These are phyloP conservation scores for Drosophila bocqueti DNA, from an alignment of 1,140 invertebrate species.

Conservation along the genomic window DNA sequence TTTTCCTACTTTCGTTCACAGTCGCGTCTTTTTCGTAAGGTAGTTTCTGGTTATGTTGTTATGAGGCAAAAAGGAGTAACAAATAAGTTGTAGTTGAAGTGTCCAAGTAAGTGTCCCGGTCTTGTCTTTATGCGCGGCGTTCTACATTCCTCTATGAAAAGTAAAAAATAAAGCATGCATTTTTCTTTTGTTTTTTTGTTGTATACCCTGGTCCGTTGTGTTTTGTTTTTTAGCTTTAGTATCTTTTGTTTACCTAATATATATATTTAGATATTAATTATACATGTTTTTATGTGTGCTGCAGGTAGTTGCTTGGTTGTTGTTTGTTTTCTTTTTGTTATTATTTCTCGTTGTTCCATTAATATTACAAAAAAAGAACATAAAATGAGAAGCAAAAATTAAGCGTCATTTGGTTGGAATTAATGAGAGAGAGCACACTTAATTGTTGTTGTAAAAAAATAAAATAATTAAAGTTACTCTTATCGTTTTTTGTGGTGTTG, in stretches of 20 bases:
- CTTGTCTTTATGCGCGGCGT: conserved; percentile 41
- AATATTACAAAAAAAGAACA: conserved; percentile 18
- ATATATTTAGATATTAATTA: conserved; percentile 45
- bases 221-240: conserved; percentile 35
- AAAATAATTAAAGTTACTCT: conserved; percentile 25
- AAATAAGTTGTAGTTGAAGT: conserved; percentile 21
- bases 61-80: conserved; percentile 12
- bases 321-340: conserved; percentile 26
- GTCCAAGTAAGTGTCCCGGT: conserved; percentile 42
- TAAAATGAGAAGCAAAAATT: conserved; percentile 41
- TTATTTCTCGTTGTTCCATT: conserved; percentile 18
- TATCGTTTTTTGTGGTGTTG: conserved; percentile 25
- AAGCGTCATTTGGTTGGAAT: conserved; percentile 54
- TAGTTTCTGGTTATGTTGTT: conserved; percentile 57
- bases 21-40: conserved; percentile 57
- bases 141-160: conserved; percentile 53
- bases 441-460: conserved; percentile 26
- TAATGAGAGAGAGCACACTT: conserved; percentile 40
- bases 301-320: conserved; percentile 78
- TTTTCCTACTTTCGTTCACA: conserved; percentile 39
- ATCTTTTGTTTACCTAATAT: conserved; percentile 61
- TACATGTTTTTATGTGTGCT: conserved; percentile 53
- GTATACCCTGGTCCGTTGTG: conserved; percentile 72
- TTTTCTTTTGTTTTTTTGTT: conserved; percentile 36
- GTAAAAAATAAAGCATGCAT: conserved; percentile 26